Conservation (phyloP, 2,888 invertebrate species). For the Aplocera efformata region DNA sequence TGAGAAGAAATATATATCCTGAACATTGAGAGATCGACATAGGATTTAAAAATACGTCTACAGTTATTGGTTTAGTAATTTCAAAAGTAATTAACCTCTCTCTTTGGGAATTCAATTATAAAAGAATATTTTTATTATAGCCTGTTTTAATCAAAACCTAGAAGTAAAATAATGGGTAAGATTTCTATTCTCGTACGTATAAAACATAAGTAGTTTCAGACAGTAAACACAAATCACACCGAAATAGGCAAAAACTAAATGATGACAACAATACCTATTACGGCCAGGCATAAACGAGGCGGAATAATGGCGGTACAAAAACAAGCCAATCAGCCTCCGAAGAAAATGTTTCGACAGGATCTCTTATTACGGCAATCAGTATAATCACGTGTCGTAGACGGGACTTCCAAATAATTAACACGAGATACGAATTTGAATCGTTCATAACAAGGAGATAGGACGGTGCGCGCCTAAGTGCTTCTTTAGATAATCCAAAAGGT, state of each 20-base stretch:
- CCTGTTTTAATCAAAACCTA: too few relatives aligned
- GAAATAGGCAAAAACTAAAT: conserved; percentile 8
- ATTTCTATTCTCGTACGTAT: too few relatives aligned
- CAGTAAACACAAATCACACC: conserved; percentile 5
- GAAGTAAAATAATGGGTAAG: too few relatives aligned
- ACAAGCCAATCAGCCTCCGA: conserved; percentile 23
- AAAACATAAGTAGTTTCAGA: background rate
- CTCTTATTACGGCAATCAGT: conserved; percentile 33
- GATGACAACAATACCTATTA: conserved; percentile 18
- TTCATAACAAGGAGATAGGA: background rate
- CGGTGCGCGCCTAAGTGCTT: background rate
- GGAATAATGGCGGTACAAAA: conserved; percentile 28
- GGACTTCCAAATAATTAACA: conserved; percentile 4
- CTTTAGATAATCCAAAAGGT: background rate
- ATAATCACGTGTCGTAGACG: conserved; percentile 34
- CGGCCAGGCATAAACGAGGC: conserved; percentile 17
- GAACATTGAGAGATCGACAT: too few relatives aligned
- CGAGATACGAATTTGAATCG: background rate
- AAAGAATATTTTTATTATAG: too few relatives aligned
- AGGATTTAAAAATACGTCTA: too few relatives aligned
- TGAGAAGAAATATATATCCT: too few relatives aligned
- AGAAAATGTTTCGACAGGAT: conserved; percentile 25
- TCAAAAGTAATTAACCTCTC: too few relatives aligned
- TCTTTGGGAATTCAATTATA: too few relatives aligned
- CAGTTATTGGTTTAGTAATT: too few relatives aligned